These are phyloP conservation scores for Drosophila peninsularis DNA, from an alignment of 2,888 invertebrate species.

Conservation along the genomic window DNA sequence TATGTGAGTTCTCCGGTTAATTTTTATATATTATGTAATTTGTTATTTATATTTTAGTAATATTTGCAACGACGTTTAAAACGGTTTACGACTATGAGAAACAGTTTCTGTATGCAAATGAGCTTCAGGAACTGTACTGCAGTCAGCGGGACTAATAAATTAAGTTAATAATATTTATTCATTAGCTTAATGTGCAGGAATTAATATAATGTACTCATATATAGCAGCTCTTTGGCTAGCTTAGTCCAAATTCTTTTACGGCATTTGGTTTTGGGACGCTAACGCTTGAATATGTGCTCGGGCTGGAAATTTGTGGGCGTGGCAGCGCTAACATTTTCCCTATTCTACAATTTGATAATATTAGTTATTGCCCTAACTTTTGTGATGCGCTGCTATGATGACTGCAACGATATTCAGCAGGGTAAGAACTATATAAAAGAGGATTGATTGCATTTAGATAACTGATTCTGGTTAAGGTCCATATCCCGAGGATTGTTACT, in stretches of 20 bases:
- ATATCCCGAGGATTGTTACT: constrained; percentile 11
- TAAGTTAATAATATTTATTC: constrained; percentile 3
- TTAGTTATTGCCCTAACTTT: not conserved
- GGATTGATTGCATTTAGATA: constrained; percentile 1
- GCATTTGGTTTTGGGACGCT: constrained; percentile 13
- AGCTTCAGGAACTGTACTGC: not conserved
- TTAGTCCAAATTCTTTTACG: not conserved
- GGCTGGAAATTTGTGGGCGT: constrained; percentile 28
- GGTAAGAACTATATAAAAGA: not conserved
- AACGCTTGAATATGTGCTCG: constrained; percentile 11
- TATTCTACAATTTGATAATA: constrained; percentile 22
- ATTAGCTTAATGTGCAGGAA: not conserved
- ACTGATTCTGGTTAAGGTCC: not conserved
- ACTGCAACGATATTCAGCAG: constrained; percentile 9
- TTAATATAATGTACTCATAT: not conserved
- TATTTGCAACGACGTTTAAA: not conserved
- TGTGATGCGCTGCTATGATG: constrained; percentile 27
- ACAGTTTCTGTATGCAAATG: not conserved
- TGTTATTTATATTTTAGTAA: not conserved
- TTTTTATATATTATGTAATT: not conserved
- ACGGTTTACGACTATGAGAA: constrained; percentile 2
- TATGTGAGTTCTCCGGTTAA: not conserved
- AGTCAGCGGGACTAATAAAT: not conserved
- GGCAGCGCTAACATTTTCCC: constrained; percentile 16
- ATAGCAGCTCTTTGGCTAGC: not conserved